A percentile compares a stretch with the other conserved stretches of the same genome.
phyloP scores from a whole-genome alignment of 2,113 vertebrate species.

The Ciconia boyciana region DNA sequence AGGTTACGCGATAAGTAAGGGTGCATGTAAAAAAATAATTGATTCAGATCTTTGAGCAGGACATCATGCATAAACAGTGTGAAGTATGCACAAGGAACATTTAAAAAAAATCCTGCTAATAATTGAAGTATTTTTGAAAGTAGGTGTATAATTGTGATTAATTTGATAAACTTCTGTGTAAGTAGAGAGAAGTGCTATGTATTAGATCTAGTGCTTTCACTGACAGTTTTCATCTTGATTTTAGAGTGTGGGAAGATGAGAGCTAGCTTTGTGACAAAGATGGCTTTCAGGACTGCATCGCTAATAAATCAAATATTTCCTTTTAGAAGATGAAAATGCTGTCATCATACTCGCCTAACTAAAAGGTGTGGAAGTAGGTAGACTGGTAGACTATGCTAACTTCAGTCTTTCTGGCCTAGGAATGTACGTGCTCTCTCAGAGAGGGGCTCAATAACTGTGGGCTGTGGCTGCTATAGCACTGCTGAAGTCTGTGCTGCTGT shows the following conservation, averaged over 20 bases:
- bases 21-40: accelerated
- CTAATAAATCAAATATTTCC: not conserved
- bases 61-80: not conserved
- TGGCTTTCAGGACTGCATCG: not conserved
- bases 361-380: not conserved
- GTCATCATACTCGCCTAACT: not conserved
- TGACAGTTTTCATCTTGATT: not conserved
- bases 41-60: not conserved
- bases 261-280: not conserved
- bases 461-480: not conserved
- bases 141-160: not conserved
- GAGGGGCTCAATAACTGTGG: not conserved
- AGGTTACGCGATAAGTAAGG: not conserved
- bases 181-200: not conserved
- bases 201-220: not conserved
- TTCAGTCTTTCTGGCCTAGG: not conserved
- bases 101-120: not conserved
- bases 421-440: not conserved
- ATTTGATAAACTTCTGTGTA: not conserved
- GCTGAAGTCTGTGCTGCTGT: not conserved
- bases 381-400: not conserved
- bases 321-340: not conserved
- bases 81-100: not conserved
- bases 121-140: not conserved
- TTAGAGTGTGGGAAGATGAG: not conserved